These are phyloP conservation scores for Patiria miniata DNA, from an alignment of 35 echinoderm and acorn worm species.

Conservation along the genomic window DNA sequence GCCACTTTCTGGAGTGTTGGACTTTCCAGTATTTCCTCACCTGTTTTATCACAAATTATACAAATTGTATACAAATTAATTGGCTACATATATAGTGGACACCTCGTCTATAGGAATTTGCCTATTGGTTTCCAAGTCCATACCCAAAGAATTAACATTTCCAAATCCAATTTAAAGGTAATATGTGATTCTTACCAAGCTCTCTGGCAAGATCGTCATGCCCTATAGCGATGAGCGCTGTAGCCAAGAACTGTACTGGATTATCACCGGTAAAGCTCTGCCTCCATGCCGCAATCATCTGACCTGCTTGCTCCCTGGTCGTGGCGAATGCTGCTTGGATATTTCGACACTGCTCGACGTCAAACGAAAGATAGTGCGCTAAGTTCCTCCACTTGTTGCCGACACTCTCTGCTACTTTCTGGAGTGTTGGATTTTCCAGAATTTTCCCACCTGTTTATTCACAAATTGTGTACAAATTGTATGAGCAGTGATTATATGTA, in stretches of 20 bases:
- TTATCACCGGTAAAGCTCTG: background rate
- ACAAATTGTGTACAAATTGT: too few species aligned
- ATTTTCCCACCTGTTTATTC: background rate
- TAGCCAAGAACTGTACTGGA: background rate
- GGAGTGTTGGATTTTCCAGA: background rate
- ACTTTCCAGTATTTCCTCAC: background rate
- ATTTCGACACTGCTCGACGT: background rate
- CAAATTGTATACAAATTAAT: too few species aligned
- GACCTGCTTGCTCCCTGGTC: background rate
- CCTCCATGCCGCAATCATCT: constrained; percentile 4
- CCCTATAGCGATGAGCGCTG: background rate
- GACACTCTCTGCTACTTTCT: background rate
- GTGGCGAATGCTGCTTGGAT: background rate
- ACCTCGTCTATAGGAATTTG: too few species aligned
- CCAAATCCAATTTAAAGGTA: too few species aligned
- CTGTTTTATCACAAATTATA: too few species aligned
- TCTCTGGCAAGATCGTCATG: background rate
- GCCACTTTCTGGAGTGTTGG: background rate
- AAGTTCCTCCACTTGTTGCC: background rate
- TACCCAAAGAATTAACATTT: too few species aligned
- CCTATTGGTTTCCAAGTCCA: too few species aligned
- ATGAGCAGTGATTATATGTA: too few species aligned
- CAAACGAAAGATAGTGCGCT: background rate
- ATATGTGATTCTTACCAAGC: background rate
- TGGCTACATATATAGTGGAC: too few species aligned